Evolutionary conservation across 30 jellyfish, hydroid and myxozoan species (phyloP).

Genomic region (Chrysaora quinquecirrha): DNA sequence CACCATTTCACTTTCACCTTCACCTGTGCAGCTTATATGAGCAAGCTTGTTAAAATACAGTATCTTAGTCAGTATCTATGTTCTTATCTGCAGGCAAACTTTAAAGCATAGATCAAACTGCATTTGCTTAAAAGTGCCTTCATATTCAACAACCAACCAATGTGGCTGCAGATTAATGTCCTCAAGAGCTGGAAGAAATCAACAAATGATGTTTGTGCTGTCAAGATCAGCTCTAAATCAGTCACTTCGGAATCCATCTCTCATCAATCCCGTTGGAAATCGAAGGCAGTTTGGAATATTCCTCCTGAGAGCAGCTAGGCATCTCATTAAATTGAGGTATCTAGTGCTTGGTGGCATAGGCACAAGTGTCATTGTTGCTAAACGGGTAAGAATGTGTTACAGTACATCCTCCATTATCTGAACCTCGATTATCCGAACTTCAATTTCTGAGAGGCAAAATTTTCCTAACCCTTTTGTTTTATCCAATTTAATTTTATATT

Average conservation of each 20-base stretch:
- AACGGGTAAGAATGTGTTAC: conserved; percentile 80
- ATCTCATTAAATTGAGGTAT: conserved; percentile 78
- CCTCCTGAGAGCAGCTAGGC: conserved; percentile 63
- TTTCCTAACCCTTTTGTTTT: no score
- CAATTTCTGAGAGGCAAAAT: no score
- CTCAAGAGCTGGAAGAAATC: conserved; percentile 39
- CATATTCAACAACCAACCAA: neutral
- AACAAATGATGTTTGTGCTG: conserved; percentile 42
- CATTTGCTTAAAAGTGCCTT: neutral
- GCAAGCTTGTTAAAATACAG: no score
- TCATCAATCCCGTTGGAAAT: conserved; percentile 1
- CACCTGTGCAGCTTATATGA: no score
- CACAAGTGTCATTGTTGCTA: conserved; percentile 85
- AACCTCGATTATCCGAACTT: no score
- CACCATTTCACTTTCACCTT: no score
- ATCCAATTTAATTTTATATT: no score
- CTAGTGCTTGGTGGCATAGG: conserved; percentile 96
- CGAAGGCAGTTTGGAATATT: conserved; percentile 50
- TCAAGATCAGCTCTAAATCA: conserved; percentile 29
- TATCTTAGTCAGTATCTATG: no score
- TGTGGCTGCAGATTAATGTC: conserved; percentile 1
- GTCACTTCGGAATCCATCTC: conserved; percentile 9
- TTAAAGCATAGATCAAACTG: neutral
- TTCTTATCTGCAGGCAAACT: neutral
- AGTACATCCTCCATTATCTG: no score